These are phyloP conservation scores for Papilio polytes DNA, from an alignment of 1,140 invertebrate genomes.

Conservation along the genomic window DNA sequence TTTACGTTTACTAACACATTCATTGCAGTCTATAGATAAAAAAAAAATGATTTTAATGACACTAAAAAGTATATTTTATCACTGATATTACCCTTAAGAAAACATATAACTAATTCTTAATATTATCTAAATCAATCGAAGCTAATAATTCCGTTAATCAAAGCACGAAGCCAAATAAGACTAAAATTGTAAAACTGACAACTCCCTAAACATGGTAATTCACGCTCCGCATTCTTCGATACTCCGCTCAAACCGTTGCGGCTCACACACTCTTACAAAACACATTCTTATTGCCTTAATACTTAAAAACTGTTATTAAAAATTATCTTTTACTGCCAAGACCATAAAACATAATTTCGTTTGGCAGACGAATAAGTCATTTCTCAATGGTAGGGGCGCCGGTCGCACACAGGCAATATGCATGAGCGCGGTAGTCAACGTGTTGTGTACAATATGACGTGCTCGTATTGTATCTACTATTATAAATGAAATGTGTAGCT, in stretches of 20 bases:
- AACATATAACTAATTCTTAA: conserved; percentile 9
- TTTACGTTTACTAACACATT: background rate
- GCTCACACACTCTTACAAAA: conserved; percentile 68
- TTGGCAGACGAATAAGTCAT: conserved; percentile 45
- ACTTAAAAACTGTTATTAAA: conserved; percentile 43
- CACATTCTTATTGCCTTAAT: conserved; percentile 70
- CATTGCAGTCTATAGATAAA: background rate
- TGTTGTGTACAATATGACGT: conserved; percentile 79
- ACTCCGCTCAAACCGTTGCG: conserved; percentile 71
- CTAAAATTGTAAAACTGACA: conserved; percentile 79
- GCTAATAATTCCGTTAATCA: conserved; percentile 50
- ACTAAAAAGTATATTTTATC: background rate
- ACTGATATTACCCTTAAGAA: background rate
- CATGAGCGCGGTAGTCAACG: conserved; percentile 71
- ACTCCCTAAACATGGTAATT: conserved; percentile 81
- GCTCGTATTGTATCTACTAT: conserved; percentile 77
- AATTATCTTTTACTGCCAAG: conserved; percentile 39
- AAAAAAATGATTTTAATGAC: background rate
- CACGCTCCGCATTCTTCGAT: conserved; percentile 81
- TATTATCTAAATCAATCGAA: conserved; percentile 17
- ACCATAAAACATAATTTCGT: conserved; percentile 46
- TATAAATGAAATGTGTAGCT: conserved; percentile 83
- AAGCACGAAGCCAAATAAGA: conserved; percentile 67
- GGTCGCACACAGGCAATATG: conserved; percentile 67
- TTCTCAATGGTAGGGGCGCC: conserved; percentile 44